phyloP scores from a whole-genome alignment of 2,888 invertebrate species.

The Drosophila setosimentum region DNA sequence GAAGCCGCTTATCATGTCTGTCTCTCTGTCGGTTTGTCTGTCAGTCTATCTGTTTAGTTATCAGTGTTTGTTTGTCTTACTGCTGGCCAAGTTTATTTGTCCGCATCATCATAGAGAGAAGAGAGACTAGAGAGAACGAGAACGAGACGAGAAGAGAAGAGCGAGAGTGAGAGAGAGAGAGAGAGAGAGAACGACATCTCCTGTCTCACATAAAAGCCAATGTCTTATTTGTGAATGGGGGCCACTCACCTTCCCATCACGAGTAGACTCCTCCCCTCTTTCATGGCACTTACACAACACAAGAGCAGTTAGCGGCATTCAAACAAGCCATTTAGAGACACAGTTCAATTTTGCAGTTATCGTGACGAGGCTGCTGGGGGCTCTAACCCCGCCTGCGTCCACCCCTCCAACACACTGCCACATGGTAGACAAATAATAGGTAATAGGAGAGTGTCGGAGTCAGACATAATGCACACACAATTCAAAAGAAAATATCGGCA shows the following conservation, averaged over 20 bases:
- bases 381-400: background rate
- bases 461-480: constrained; percentile 7
- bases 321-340: constrained; percentile 43
- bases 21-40: constrained; percentile 5
- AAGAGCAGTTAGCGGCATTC: constrained; percentile 40
- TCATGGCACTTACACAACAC: background rate
- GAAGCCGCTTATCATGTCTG: constrained; percentile 46
- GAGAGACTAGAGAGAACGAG: background rate
- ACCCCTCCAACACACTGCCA: background rate
- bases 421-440: background rate
- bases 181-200: constrained; percentile 3
- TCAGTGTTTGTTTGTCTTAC: constrained; percentile 41
- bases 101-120: constrained; percentile 23
- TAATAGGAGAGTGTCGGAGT: background rate
- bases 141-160: constrained; percentile 1
- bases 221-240: constrained; percentile 46
- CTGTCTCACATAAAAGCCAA: constrained; percentile 37
- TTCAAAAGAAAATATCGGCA: background rate
- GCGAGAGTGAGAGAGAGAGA: background rate
- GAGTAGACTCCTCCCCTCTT: background rate
- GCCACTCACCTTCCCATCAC: background rate
- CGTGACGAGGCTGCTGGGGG: background rate
- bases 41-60: constrained; percentile 12
- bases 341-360: constrained; percentile 25
- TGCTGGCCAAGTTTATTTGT: constrained; percentile 57